Base-by-base conservation (phyloP, 2,113 vertebrate species). In the Gymnocephalus cernua region DNA sequence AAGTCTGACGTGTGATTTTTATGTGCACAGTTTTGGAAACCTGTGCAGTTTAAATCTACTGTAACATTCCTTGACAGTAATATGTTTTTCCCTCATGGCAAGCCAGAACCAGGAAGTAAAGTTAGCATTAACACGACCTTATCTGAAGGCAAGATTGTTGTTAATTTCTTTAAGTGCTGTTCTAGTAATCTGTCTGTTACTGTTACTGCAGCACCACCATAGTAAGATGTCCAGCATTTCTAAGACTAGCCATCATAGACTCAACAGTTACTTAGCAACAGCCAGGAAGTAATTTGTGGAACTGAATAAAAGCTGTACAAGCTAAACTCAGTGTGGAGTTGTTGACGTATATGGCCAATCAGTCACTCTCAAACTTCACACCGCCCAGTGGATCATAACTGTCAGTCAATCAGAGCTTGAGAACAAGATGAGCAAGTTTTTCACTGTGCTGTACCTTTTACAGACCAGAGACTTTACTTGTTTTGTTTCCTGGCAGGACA, bases 261-360 rank as follows among this genome's bases (percentile, higher is more conserved):
- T 68, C 25, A 72, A 18, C 82, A 83, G 90, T 91, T 89, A 80
- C 86, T 79, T 70, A 85, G 89, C 90, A 89, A 89, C 88, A 69
- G 83, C 27, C 63, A 48, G 68, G 56, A 58, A 77, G 70, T 32
- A 64, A 73, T 75, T 38, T 15, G 61, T 54, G 32, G 4, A 29
- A 63, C 73, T 61, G 64, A 51, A 51, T 1, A 38, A 74, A 91
- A 74, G 64, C 63, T 68, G 41, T n/a, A 61, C 56, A 23, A 65
- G 29, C 63, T 50, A 51, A 41, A 78, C 12, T 70, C 38, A 1
- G 67, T 50, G 73, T 75, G 35, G 47, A 53, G 45, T 53, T 21
- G 67, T 78, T 78, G 71, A 88, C 74, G 38, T n/a, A 10, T 35
- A 44, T 66, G 65, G 67, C 65, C 72, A 69, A 4, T 3, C 66